Percentiles rank a stretch among this genome's conserved stretches.
phyloP scores from a whole-genome alignment of 2,113 vertebrate genomes.

The Myrmecobius fasciatus region DNA sequence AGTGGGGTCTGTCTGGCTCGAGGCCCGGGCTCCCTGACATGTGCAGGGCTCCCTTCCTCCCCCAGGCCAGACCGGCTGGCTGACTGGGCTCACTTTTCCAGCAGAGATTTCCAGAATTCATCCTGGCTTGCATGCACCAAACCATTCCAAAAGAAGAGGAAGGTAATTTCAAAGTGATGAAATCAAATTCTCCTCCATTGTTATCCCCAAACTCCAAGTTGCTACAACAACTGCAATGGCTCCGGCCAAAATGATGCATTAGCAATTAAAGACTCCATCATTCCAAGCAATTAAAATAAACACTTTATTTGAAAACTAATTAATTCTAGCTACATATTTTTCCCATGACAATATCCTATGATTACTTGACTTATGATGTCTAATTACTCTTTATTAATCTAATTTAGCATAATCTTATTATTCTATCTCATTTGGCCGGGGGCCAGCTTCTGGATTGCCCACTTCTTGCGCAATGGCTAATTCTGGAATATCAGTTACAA shows the following conservation, averaged over 20 bases:
- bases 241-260: slow-evolving; percentile 81
- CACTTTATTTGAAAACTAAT: slow-evolving; percentile 87
- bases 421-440: slow-evolving; percentile 83
- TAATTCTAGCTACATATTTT: slow-evolving; percentile 89
- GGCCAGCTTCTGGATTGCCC: slow-evolving; percentile 79
- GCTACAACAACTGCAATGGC: slow-evolving; percentile 80
- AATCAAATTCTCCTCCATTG: slow-evolving; percentile 69
- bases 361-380: slow-evolving; percentile 87
- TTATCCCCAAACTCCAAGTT: slow-evolving; percentile 73
- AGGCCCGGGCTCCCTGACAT: slow-evolving; percentile 52
- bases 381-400: slow-evolving; percentile 90
- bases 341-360: slow-evolving; percentile 86
- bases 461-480: slow-evolving; percentile 73
- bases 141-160: background rate
- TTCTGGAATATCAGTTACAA: slow-evolving; percentile 73
- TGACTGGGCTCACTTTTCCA: slow-evolving; percentile 71
- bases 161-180: slow-evolving; percentile 63
- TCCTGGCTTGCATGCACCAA: slow-evolving; percentile 47
- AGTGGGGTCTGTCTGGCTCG: slow-evolving; percentile 81
- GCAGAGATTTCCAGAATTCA: slow-evolving; percentile 78
- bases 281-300: slow-evolving; percentile 87
- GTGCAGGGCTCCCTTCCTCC: slow-evolving; percentile 59
- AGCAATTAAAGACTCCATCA: slow-evolving; percentile 86
- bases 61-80: slow-evolving; percentile 28
- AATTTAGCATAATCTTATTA: slow-evolving; percentile 81